Conservation (phyloP, 1,140 invertebrate species). For the Globodera rostochiensis region DNA sequence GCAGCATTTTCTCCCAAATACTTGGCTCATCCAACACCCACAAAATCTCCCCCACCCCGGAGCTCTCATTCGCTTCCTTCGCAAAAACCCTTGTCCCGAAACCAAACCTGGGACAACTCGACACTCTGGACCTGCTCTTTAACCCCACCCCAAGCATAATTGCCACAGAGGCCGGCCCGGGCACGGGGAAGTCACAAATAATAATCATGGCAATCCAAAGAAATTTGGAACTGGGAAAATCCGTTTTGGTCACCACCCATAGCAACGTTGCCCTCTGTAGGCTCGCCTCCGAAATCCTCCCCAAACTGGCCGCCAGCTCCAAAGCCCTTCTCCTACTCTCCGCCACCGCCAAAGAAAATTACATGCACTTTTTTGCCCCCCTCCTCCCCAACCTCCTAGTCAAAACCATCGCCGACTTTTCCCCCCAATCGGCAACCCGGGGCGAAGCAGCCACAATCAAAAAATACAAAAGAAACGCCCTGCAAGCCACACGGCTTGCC, state of each 20-base stretch:
- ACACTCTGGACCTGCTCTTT: background rate
- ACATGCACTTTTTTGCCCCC: background rate
- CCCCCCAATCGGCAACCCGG: background rate
- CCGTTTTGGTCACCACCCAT: background rate
- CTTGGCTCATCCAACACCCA: background rate
- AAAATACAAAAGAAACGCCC: slow-evolving; percentile 3
- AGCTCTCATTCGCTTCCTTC: background rate
- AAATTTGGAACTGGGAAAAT: slow-evolving; percentile 1
- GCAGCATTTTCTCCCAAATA: background rate
- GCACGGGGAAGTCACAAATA: slow-evolving; percentile 7
- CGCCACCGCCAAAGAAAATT: slow-evolving; percentile 1
- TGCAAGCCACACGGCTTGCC: background rate
- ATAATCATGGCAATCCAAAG: background rate
- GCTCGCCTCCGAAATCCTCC: background rate
- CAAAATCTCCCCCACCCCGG: background rate
- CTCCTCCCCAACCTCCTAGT: background rate
- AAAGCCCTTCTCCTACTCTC: slow-evolving; percentile 11
- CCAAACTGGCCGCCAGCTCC: background rate
- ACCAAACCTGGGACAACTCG: background rate
- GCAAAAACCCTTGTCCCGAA: background rate
- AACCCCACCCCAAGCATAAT: slow-evolving; percentile 1
- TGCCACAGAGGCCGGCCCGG: background rate
- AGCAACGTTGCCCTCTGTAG: background rate
- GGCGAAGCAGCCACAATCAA: background rate
- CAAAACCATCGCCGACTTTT: background rate